Conservation (phyloP, 2,888 invertebrate genomes). For the Yponomeuta malinellus region DNA sequence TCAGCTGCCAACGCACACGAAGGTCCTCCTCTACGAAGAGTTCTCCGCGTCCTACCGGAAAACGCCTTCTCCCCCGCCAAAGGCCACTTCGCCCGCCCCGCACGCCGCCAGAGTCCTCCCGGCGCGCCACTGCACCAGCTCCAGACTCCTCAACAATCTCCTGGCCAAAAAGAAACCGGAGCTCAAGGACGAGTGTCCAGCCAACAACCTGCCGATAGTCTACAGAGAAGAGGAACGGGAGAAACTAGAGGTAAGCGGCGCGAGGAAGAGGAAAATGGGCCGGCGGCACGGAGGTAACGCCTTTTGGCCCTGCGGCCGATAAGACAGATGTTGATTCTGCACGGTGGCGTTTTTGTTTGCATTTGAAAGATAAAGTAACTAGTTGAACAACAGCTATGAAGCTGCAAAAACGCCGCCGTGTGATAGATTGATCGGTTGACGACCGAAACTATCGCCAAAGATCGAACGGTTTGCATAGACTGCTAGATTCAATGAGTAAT, state of each 20-base stretch:
- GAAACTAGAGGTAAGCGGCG: conserved; percentile 46
- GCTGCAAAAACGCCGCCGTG: neutral
- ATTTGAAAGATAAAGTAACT: neutral
- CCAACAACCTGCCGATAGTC: conserved; percentile 34
- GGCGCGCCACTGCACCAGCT: conserved; percentile 49
- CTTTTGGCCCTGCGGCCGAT: conserved; percentile 69
- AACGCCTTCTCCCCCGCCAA: conserved; percentile 30
- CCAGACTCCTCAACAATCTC: conserved; percentile 48
- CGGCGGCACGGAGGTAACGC: conserved; percentile 57
- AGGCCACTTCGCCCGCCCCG: conserved; percentile 17
- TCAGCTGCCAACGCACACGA: conserved; percentile 61
- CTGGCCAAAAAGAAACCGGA: conserved; percentile 40
- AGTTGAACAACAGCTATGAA: neutral
- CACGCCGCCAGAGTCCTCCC: conserved; percentile 30
- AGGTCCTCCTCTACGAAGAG: conserved; percentile 70
- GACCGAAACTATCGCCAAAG: conserved; percentile 55
- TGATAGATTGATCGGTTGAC: neutral
- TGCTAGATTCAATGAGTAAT: conserved; percentile 34
- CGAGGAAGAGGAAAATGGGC: conserved; percentile 63
- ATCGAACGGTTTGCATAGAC: conserved; percentile 33
- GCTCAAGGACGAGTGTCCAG: conserved; percentile 32
- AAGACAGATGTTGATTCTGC: conserved; percentile 56
- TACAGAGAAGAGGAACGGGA: conserved; percentile 31
- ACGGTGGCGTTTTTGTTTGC: neutral
- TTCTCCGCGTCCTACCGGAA: conserved; percentile 59